Evolutionary conservation across 2,888 invertebrate species (phyloP).

Genomic region (Machimus atricapillus): DNA sequence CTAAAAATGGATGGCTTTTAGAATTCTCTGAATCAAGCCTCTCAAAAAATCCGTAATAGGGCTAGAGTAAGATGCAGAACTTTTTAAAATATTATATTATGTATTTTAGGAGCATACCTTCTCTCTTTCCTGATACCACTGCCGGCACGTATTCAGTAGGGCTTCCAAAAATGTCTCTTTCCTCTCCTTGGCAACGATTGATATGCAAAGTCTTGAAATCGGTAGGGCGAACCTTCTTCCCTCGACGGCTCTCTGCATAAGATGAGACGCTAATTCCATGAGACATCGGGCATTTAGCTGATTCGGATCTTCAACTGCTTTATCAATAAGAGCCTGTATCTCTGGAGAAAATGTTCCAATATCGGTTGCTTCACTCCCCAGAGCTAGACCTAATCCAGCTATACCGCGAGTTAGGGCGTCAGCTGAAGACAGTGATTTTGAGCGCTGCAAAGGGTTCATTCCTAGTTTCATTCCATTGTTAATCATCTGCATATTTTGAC

Average conservation of each 20-base stretch:
- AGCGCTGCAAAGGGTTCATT: conserved; percentile 70
- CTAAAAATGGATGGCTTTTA: not conserved
- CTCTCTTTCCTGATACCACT: conserved; percentile 86
- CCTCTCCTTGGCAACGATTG: conserved; percentile 86
- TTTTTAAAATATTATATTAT: not conserved
- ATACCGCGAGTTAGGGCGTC: conserved; percentile 74
- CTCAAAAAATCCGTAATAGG: no score
- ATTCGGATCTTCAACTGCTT: conserved; percentile 84
- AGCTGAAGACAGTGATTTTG: conserved; percentile 81
- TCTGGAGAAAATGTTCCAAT: conserved; percentile 77
- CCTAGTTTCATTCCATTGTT: conserved; percentile 49
- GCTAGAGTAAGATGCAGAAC: no score
- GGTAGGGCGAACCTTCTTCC: conserved; percentile 78
- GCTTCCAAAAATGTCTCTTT: conserved; percentile 90
- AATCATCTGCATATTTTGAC: conserved; percentile 47
- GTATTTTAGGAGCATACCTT: conserved; percentile 62
- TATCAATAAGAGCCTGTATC: conserved; percentile 76
- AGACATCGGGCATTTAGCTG: conserved; percentile 75
- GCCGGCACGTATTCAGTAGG: conserved; percentile 86
- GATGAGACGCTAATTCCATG: conserved; percentile 85
- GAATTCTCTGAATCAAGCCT: not conserved
- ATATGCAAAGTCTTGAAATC: conserved; percentile 84
- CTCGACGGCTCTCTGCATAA: conserved; percentile 82
- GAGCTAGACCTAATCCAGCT: conserved; percentile 69
- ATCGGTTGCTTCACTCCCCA: conserved; percentile 77